phyloP scores from a whole-genome alignment of 2,888 invertebrate genomes.

The Nomada lathburiana region DNA sequence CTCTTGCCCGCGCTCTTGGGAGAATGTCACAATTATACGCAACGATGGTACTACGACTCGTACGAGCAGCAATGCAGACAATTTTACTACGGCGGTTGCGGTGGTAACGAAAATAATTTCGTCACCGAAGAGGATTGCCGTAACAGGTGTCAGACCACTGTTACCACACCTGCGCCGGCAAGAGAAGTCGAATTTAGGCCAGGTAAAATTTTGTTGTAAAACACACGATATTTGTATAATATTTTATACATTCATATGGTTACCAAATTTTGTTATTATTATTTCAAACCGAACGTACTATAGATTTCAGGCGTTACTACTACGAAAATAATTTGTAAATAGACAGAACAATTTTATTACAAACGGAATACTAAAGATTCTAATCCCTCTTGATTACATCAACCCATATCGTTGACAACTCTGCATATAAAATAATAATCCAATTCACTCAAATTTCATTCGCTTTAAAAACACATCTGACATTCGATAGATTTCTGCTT shows the following conservation, averaged over 20 bases:
- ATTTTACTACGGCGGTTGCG: slow-evolving; percentile 96
- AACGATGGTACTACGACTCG: slow-evolving; percentile 94
- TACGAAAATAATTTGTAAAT: not conserved
- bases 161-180: slow-evolving; percentile 84
- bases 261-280: not conserved
- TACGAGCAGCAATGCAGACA: slow-evolving; percentile 90
- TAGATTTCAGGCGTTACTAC: too few species aligned
- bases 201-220: slow-evolving; percentile 73
- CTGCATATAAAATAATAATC: too few species aligned
- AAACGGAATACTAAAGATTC: too few species aligned
- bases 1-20: slow-evolving; percentile 91
- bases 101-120: slow-evolving; percentile 96
- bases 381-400: too few species aligned
- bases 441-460: too few species aligned
- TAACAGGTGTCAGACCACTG: slow-evolving; percentile 86
- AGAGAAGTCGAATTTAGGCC: slow-evolving; percentile 76
- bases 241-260: not conserved
- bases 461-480: too few species aligned
- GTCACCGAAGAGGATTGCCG: slow-evolving; percentile 88
- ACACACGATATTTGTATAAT: too few species aligned
- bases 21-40: slow-evolving; percentile 90
- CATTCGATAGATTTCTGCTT: slow-evolving; percentile 88
- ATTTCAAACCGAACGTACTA: not conserved
- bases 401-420: too few species aligned
- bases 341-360: too few species aligned